Base-by-base conservation (phyloP, 2,888 invertebrate species). In the Tenodera sinensis region DNA sequence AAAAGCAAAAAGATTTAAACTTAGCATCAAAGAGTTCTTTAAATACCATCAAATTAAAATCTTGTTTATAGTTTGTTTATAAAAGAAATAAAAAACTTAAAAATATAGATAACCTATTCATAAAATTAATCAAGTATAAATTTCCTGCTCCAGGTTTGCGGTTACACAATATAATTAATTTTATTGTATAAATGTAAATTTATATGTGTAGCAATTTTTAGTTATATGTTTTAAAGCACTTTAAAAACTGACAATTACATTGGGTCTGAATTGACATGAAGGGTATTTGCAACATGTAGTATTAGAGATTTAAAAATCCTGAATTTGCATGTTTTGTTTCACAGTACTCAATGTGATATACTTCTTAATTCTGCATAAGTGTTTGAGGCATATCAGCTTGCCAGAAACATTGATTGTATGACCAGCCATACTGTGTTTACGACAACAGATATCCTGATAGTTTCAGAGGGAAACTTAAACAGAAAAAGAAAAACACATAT, bases 351-450 rank as follows among this genome's bases (percentile, higher is more conserved):
- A 42, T 42, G 6, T 42, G 42, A 42, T 42, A 12, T 42, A 12
- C 9, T 42, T 42, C 9, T 12, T 42, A 12, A 42, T 42, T 42
- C 42, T 42, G 42, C 12, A 42, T 42, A 42, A 42, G 6, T 42
- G 3, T 34, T 34, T 34, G 12, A 12, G 42, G 42, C 12, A 54
- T 87, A 47, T 54, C 83, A 85, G 85, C 83, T 88, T 88, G 71
- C 90, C 90, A 90, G 91, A 91, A 90, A 91, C 90, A 90, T 91
- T 90, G 91, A 90, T 88, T 85, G 90, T 90, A 90, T 91, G 89
- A 90, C 85, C 91, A 91, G 91, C 91, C 89, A 88, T 85, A 90
- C 91, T 89, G 89, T 82, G 83, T 87, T 86, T 89, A 89, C 34
- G 82, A 87, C 30, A 87, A 34, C 20, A 12, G 42, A 42, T 42